Evolutionary conservation across 2,888 invertebrate species (phyloP), one percentile per base, ranked within the genome.

Genomic region (Sinotaia quadrata): DNA sequence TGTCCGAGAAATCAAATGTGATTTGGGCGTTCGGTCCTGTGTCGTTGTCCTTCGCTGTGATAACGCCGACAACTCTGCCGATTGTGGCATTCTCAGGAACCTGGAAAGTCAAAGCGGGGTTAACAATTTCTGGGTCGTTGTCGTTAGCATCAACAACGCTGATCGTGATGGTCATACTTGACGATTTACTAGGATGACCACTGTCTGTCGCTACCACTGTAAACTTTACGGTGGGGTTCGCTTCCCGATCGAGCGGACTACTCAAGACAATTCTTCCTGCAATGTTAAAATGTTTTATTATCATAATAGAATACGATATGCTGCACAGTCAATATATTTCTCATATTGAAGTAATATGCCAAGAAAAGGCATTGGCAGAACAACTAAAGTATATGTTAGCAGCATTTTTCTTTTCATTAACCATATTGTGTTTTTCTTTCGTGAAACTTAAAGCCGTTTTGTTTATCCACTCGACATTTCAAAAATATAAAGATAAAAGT

Each of bases 61-160:
- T 92, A 0, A 90, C 91, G 2, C 93, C 85, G 31, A 95, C 90
- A 18, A 91, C 90, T 4, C 77, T 77, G 27, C 69, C 73, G 7
- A 76, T 69, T 1, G 49, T 49, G 10, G 79, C 78, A 66, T 82
- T 72, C 68, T 86, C 86, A 21, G 65, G 41, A 33, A 84, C 69
- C 18, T 33, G 33, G 67, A 77, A 78, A 49, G n/a, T 49, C 10
- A 29, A 57, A 12, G 47, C 3, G n/a, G 74, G 71, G 4, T 63
- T 77, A 0, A 80, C 73, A 84, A 94, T 94, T 57, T 90, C 88
- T 0, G 95, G 95, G 74, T 91, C 91, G 84, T 95, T 94, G 81
- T 95, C 94, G 82, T 95, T 95, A 0, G 93, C 90, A 83, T 95
- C 94, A 61, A 92, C 90, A 0, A 95, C 92, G 74, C 92, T 91